These are phyloP conservation scores for Chrysoperla carnea DNA, from an alignment of 1,140 invertebrate species.

Conservation along the genomic window DNA sequence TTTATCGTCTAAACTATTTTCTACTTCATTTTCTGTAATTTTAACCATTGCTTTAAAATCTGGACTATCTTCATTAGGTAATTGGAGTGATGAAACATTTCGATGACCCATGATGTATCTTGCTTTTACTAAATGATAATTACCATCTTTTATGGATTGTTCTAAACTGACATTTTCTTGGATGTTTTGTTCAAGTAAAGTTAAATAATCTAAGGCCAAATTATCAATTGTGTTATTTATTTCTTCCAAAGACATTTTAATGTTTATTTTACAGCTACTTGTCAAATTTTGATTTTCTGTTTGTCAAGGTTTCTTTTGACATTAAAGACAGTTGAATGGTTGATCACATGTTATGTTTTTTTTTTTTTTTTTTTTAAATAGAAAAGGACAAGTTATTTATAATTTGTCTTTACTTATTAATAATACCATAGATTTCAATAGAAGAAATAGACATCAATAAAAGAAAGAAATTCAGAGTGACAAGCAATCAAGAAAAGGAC, in stretches of 20 bases:
- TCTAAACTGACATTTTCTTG: conserved; percentile 40
- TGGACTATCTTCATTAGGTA: conserved; percentile 39
- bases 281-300: background rate
- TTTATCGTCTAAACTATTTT: conserved; percentile 21
- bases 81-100: conserved; percentile 38
- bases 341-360: too few species aligned
- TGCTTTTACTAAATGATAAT: conserved; percentile 48
- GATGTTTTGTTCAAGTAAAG: conserved; percentile 50
- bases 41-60: conserved; percentile 33
- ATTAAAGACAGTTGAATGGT: too few species aligned
- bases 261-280: background rate
- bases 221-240: conserved; percentile 38
- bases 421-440: too few species aligned
- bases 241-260: conserved; percentile 7
- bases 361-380: too few species aligned
- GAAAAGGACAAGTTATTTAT: too few species aligned
- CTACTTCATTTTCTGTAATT: conserved; percentile 20
- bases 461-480: too few species aligned
- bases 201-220: conserved; percentile 36
- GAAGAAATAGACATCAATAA: too few species aligned
- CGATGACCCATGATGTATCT: conserved; percentile 53
- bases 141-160: conserved; percentile 37
- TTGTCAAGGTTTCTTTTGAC: too few species aligned
- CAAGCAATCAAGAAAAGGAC: too few species aligned
- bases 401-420: too few species aligned